These are phyloP conservation scores for Rhynchomys soricoides DNA, from an alignment of 2,113 vertebrate genomes.

Conservation along the genomic window DNA sequence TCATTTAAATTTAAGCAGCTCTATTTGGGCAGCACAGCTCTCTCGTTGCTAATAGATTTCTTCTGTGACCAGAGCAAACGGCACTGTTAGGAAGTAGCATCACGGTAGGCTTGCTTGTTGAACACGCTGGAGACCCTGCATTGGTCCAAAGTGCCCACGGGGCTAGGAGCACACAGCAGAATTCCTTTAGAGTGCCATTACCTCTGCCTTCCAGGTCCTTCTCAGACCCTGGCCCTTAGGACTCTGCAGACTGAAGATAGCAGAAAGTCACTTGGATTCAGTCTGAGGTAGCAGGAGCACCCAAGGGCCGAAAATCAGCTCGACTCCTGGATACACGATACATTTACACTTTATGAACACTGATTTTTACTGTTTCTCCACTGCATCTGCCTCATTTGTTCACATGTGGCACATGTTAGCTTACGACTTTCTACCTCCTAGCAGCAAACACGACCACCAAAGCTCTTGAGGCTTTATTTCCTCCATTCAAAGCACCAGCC, in stretches of 20 bases:
- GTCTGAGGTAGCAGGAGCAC: not conserved
- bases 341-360: not conserved
- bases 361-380: not conserved
- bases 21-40: not conserved
- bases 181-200: not conserved
- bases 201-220: not conserved
- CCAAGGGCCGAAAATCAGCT: not conserved
- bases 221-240: not conserved
- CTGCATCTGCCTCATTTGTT: conserved; percentile 4
- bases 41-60: not conserved
- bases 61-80: not conserved
- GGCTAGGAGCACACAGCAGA: not conserved
- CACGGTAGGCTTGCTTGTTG: not conserved
- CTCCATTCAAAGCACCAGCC: not conserved
- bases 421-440: not conserved
- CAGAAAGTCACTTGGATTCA: conserved; percentile 1
- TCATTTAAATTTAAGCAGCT: not conserved
- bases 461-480: not conserved
- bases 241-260: not conserved
- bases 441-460: not conserved
- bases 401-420: not conserved
- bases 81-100: not conserved
- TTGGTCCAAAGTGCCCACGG: not conserved
- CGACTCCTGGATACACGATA: not conserved
- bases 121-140: not conserved